A percentile compares a stretch with the other conserved stretches of the same genome.
These are phyloP conservation scores for Agrotis segetum DNA, from an alignment of 2,888 invertebrate genomes.

Conservation along the genomic window DNA sequence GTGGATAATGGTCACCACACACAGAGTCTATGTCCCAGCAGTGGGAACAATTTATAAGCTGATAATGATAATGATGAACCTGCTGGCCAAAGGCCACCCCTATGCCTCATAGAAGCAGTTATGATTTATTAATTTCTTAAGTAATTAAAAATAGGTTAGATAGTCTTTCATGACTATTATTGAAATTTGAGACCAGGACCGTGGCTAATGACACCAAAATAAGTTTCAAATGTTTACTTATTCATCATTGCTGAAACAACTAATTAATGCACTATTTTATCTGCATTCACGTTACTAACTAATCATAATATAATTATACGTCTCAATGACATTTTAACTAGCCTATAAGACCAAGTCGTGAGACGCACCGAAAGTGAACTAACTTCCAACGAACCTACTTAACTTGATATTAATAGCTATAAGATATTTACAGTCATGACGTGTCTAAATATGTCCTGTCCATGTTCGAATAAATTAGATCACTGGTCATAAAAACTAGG, in stretches of 20 bases:
- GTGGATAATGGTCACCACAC: no score
- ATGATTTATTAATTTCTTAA: no score
- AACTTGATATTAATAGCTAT: conserved; percentile 40
- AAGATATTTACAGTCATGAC: conserved; percentile 49
- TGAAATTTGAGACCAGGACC: background rate
- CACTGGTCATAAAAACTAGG: conserved; percentile 56
- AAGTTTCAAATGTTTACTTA: background rate
- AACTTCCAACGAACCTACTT: conserved; percentile 22
- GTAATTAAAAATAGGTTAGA: no score
- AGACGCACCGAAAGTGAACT: conserved; percentile 10
- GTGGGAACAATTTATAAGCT: no score
- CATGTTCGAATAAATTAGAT: conserved; percentile 59
- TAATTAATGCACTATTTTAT: conserved; percentile 7
- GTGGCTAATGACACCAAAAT: background rate
- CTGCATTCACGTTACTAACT: conserved; percentile 4
- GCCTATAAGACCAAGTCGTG: conserved; percentile 20
- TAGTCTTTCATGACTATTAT: no score
- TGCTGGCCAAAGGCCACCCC: no score
- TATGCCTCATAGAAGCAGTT: no score
- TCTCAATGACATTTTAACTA: conserved; percentile 35
- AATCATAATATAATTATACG: conserved; percentile 17
- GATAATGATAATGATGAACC: no score
- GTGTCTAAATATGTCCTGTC: conserved; percentile 43
- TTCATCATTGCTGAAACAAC: background rate
- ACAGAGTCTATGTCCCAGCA: no score